A percentile compares a stretch with the other conserved stretches of the same genome.
Conservation (phyloP, 2,113 vertebrate genomes). For the Crocuta crocuta region DNA sequence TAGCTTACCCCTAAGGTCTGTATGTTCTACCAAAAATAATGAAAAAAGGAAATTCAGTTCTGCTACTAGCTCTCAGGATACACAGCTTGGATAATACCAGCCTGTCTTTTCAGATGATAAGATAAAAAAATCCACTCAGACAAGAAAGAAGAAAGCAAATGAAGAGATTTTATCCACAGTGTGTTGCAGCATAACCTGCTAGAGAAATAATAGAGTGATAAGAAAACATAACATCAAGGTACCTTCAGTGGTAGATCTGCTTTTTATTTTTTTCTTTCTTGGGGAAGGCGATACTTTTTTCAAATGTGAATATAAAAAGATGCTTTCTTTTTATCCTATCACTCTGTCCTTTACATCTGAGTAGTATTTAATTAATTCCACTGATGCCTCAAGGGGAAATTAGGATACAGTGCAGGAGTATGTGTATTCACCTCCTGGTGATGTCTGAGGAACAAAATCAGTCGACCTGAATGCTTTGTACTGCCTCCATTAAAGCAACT, state of each 20-base stretch:
- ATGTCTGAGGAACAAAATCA: background rate
- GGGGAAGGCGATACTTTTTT: conserved; percentile 19
- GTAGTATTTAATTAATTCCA: conserved; percentile 39
- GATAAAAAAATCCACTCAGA: conserved; percentile 42
- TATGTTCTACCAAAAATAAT: conserved; percentile 67
- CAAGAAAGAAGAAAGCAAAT: conserved; percentile 61
- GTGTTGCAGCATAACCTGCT: background rate
- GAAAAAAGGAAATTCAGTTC: conserved; percentile 57
- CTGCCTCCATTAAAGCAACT: background rate
- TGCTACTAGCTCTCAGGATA: conserved; percentile 4
- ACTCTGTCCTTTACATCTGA: background rate
- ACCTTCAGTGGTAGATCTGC: background rate
- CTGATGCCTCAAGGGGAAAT: background rate
- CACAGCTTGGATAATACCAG: conserved; percentile 68
- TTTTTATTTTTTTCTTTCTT: background rate
- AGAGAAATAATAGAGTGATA: background rate
- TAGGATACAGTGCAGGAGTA: background rate
- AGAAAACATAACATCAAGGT: background rate
- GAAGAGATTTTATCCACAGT: conserved; percentile 45
- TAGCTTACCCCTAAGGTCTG: conserved; percentile 58
- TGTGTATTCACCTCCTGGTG: background rate
- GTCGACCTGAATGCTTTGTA: background rate
- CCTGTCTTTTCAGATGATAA: conserved; percentile 49
- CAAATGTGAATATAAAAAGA: background rate
- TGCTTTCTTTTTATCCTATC: background rate